These are phyloP conservation scores for Pyrocephalus nanus DNA, from an alignment of 2,797 vertebrate genomes.

Conservation along the genomic window DNA sequence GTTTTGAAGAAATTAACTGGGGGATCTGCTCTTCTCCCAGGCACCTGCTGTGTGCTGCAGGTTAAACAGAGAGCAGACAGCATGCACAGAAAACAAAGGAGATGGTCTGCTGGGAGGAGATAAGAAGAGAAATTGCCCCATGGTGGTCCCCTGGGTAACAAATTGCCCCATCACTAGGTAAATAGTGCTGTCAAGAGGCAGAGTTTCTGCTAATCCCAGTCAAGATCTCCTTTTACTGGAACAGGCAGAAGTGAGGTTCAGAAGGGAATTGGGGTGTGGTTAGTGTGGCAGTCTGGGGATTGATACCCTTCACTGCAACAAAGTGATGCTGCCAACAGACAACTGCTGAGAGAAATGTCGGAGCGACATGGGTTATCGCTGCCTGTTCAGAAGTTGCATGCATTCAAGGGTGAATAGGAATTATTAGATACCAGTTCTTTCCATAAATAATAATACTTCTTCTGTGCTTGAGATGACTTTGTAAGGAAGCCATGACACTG, in stretches of 20 bases:
- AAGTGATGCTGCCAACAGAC: background rate
- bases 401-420: background rate
- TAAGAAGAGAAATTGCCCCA: background rate
- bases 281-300: background rate
- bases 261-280: background rate
- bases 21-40: background rate
- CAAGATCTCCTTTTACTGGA: background rate
- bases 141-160: background rate
- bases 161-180: background rate
- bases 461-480: background rate
- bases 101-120: background rate
- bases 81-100: background rate
- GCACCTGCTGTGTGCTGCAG: background rate
- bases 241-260: background rate
- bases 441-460: background rate
- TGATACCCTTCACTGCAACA: rapidly evolving
- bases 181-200: background rate
- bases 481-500: background rate
- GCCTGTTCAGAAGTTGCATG: background rate
- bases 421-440: background rate
- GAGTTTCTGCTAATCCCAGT: background rate
- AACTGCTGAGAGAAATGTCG: background rate
- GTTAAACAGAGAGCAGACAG: background rate
- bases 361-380: rapidly evolving
- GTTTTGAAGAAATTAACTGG: background rate